Percentiles rank a stretch among this genome's conserved stretches.
phyloP scores from a whole-genome alignment of 1,140 invertebrate species.

The Aethina tumida region DNA sequence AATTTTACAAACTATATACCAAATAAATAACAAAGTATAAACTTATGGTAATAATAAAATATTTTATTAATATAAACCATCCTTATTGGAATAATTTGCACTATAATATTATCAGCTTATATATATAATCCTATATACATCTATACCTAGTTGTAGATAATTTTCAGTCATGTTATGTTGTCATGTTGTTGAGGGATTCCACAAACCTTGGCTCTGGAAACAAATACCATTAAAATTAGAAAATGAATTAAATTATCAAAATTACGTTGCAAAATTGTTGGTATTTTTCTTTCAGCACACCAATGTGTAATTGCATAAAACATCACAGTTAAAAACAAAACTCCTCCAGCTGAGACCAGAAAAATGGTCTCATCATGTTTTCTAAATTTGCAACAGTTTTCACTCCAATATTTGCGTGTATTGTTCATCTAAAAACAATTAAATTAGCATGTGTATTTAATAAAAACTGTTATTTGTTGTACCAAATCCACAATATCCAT shows the following conservation, averaged over 20 bases:
- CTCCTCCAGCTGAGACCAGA: slow-evolving; percentile 39
- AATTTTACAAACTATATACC: no score
- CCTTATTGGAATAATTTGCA: neutral
- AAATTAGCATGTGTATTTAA: slow-evolving; percentile 5
- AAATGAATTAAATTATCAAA: slow-evolving; percentile 13
- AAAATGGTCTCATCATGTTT: slow-evolving; percentile 43
- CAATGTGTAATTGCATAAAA: slow-evolving; percentile 42
- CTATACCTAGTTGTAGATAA: no score
- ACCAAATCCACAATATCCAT: slow-evolving; percentile 51
- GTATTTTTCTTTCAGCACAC: slow-evolving; percentile 31
- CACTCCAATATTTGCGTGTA: slow-evolving; percentile 45
- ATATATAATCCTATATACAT: no score
- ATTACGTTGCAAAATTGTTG: slow-evolving; percentile 33
- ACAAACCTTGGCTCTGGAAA: slow-evolving; percentile 31
- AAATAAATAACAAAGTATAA: no score
- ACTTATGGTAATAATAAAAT: no score
- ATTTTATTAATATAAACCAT: no score
- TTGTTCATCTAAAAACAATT: slow-evolving; percentile 43
- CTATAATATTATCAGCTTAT: no score
- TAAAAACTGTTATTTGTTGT: slow-evolving; percentile 16
- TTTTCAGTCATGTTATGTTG: slow-evolving; percentile 1
- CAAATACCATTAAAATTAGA: slow-evolving; percentile 11
- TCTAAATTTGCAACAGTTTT: slow-evolving; percentile 43
- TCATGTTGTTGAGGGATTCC: slow-evolving; percentile 20
- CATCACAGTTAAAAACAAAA: slow-evolving; percentile 39